Evolutionary conservation across 2,888 invertebrate genomes (phyloP).

Genomic region (Cosmia pyralina): DNA sequence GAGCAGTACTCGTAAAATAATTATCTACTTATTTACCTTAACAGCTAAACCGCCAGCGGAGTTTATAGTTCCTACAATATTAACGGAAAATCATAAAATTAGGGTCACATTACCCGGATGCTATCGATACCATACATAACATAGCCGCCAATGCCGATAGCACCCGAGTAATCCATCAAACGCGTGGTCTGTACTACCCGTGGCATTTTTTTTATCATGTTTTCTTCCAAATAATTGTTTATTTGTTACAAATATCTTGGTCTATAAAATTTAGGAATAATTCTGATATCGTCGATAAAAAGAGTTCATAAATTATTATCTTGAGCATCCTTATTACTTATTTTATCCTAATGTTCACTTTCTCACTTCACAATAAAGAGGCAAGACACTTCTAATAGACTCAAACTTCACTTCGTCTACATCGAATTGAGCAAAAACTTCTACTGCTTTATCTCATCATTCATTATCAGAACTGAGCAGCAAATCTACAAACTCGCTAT

Average conservation of each 20-base stretch:
- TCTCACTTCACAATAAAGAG: not conserved
- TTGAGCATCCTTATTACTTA: slow-evolving; percentile 12
- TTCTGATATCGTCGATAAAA: not conserved
- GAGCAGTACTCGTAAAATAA: too few relatives aligned
- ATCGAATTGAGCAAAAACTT: slow-evolving; percentile 34
- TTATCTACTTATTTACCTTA: slow-evolving; percentile 18
- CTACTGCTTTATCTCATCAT: slow-evolving; percentile 1
- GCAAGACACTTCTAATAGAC: slow-evolving; percentile 6
- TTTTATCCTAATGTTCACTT: not conserved
- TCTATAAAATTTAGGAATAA: slow-evolving; percentile 20
- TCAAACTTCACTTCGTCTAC: not conserved
- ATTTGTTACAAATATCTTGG: not conserved
- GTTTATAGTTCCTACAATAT: slow-evolving; percentile 16
- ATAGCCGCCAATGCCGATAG: slow-evolving; percentile 9
- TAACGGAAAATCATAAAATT: slow-evolving; percentile 39
- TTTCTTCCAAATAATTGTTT: not conserved
- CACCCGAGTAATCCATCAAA: not conserved
- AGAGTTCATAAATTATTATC: slow-evolving; percentile 14
- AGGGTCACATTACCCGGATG: slow-evolving; percentile 15
- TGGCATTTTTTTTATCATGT: not conserved
- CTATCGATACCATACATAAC: slow-evolving; percentile 12
- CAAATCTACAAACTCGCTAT: slow-evolving; percentile 75
- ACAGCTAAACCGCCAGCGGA: slow-evolving; percentile 52
- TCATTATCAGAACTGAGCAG: slow-evolving; percentile 64
- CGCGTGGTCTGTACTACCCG: slow-evolving; percentile 13